Conservation (phyloP, 1,140 invertebrate species). For the Cydia pomonella region DNA sequence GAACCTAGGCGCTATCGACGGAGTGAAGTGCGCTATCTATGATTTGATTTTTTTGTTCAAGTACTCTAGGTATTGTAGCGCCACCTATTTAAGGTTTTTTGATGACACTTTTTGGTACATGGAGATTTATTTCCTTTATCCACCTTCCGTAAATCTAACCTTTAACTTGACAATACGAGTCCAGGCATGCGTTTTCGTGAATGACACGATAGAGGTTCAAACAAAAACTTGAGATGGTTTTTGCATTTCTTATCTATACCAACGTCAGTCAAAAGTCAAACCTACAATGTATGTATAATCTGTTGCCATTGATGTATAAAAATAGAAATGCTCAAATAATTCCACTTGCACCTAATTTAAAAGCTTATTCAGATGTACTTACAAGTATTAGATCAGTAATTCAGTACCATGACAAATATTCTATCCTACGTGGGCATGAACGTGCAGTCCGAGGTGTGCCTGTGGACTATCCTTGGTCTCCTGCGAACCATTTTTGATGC, state of each 20-base stretch:
- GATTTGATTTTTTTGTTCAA: no score
- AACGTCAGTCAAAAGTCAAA: not conserved
- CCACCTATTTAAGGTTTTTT: no score
- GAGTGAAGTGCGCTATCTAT: no score
- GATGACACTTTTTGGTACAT: no score
- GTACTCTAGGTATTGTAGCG: no score
- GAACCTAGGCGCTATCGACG: no score
- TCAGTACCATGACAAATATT: slow-evolving; percentile 61
- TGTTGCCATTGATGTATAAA: not conserved
- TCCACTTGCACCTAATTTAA: not conserved
- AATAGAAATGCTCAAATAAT: not conserved
- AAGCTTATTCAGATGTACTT: not conserved
- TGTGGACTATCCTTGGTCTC: slow-evolving; percentile 70
- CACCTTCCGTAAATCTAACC: no score
- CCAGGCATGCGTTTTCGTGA: no score
- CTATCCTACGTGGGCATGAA: slow-evolving; percentile 68
- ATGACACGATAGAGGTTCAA: no score
- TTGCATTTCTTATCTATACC: not conserved
- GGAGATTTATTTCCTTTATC: no score
- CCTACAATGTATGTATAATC: not conserved
- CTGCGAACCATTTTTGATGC: slow-evolving; percentile 71
- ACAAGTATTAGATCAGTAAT: not conserved
- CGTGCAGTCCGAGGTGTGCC: slow-evolving; percentile 66
- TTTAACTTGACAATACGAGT: no score
- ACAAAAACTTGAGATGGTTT: not conserved